Base-by-base conservation (phyloP, 2,797 vertebrate genomes). In the Falco concolor region DNA sequence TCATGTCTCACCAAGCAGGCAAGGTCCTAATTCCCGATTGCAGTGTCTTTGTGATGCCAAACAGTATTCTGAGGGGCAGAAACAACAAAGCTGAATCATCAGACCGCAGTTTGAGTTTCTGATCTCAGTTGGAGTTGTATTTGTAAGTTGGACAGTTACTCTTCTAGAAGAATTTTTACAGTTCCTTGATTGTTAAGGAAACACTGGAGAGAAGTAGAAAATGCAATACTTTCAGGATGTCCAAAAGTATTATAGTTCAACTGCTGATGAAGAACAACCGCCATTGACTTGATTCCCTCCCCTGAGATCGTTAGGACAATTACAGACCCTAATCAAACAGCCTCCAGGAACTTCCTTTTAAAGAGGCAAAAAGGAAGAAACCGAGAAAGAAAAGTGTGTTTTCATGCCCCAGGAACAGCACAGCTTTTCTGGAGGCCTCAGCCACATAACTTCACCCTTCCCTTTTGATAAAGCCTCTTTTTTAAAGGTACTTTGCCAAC, bases 51-150 rank as follows among this genome's bases (percentile, higher is more conserved):
- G 17, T 76, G 42, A 61, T 11, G 47, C 32, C 74, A 72, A 40
- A 13, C 27, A 40, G 38, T 50, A 30, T 60, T 95, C 87, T 75
- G 61, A 61, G 60, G 65, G 65, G 53, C 32, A 84, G 52, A 88
- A 85, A 64, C 63, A 95, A 80, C 80, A 90, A 90, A 91, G 59
- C 52, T 84, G 72, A 65, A 36, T 84, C 68, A 81, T 94, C 73
- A 78, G 54, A 40, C 93, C 90, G 47, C 54, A 32, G 64, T 70
- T 73, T 45, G 74, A 86, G 76, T 89, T 89, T 87, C 45, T 54
- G 50, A 76, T 79, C 74, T 85, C 67, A 10, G n/a, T 6, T 79
- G 78, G 56, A 76, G 52, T 76, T 92, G 76, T 59, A 19, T 59
- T 61, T 89, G 5, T 72, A 53, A 84, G 36, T 44, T 2, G 18